A percentile compares a stretch with the other conserved stretches of the same genome.
phyloP scores from a whole-genome alignment of 1,140 invertebrate genomes.

The Zaprionus inermis region DNA sequence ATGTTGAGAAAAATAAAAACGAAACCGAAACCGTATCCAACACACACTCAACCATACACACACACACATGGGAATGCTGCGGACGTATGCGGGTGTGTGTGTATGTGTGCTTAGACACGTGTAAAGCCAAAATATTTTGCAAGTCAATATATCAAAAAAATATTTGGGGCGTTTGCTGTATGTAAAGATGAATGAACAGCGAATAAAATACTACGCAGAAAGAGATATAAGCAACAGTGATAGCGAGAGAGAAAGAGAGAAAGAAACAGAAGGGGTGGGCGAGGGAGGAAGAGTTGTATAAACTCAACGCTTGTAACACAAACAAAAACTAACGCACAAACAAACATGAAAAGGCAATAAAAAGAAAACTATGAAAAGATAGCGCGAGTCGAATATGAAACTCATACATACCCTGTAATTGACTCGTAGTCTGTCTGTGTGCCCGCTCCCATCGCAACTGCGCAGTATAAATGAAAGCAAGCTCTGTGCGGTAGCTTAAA shows the following conservation, averaged over 20 bases:
- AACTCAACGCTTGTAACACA: constrained; percentile 33
- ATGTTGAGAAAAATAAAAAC: constrained; percentile 1
- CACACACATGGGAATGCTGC: not conserved
- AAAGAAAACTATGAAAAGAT: not conserved
- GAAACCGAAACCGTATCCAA: constrained; percentile 33
- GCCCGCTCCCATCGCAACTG: not conserved
- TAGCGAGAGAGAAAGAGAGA: not conserved
- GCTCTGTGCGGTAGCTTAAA: not conserved
- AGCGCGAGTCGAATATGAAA: not conserved
- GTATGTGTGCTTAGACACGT: constrained; percentile 62
- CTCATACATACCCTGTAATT: not conserved
- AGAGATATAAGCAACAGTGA: not conserved
- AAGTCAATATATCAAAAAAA: constrained; percentile 80
- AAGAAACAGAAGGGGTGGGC: too few relatives aligned
- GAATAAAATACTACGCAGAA: constrained; percentile 38
- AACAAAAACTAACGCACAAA: constrained; percentile 35
- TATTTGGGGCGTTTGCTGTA: constrained; percentile 58
- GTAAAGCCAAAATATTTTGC: constrained; percentile 79
- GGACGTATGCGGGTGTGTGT: constrained; percentile 15
- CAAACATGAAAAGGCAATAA: constrained; percentile 20
- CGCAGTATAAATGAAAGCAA: constrained; percentile 15
- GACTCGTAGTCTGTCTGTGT: not conserved
- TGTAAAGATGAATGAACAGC: constrained; percentile 73
- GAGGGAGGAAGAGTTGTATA: constrained; percentile 5
- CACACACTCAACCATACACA: constrained; percentile 12